These are phyloP conservation scores for Plebejus argus DNA, from an alignment of 2,888 invertebrate genomes.

Conservation along the genomic window DNA sequence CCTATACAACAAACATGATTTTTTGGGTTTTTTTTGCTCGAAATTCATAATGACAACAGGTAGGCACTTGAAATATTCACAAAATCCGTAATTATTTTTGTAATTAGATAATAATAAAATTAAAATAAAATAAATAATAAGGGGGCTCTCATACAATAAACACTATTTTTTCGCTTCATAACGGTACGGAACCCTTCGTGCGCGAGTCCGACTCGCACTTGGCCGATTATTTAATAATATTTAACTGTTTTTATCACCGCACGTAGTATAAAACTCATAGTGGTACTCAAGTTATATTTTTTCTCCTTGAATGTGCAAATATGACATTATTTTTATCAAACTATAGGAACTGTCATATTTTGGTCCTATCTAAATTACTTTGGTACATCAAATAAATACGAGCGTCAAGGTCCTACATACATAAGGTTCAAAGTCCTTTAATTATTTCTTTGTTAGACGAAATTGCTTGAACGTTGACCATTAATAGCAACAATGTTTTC, in stretches of 20 bases:
- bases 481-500: constrained; percentile 1
- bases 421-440: constrained; percentile 28
- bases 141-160: too few relatives aligned
- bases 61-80: too few relatives aligned
- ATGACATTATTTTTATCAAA: not conserved
- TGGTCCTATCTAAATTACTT: not conserved
- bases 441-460: constrained; percentile 17
- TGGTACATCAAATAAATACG: not conserved
- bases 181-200: too few relatives aligned
- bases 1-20: too few relatives aligned
- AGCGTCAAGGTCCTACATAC: not conserved
- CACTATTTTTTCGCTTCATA: too few relatives aligned
- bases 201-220: too few relatives aligned
- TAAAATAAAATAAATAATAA: too few relatives aligned
- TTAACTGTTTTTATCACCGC: not conserved
- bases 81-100: too few relatives aligned
- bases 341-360: not conserved
- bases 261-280: not conserved
- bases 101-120: too few relatives aligned
- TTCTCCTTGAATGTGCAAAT: not conserved
- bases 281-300: not conserved
- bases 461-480: constrained; percentile 10
- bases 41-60: too few relatives aligned
- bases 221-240: too few relatives aligned
- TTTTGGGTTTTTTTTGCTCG: too few relatives aligned